phyloP scores from a whole-genome alignment of 2,888 invertebrate genomes.

The Meghimatium bilineatum region DNA sequence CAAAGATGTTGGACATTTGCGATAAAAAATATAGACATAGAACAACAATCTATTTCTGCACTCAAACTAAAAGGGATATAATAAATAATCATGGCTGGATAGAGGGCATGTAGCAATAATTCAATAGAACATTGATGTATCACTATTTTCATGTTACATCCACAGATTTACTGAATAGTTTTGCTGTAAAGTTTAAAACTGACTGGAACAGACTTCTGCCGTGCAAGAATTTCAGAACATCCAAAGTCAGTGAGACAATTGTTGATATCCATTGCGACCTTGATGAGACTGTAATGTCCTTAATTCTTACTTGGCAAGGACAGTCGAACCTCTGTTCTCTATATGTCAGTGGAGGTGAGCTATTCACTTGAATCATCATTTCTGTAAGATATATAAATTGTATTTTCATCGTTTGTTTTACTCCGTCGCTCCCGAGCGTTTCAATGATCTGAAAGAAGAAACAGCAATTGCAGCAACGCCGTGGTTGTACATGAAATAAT shows the following conservation, averaged over 20 bases:
- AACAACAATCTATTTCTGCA: too few species aligned
- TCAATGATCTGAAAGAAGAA: too few species aligned
- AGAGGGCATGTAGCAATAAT: too few species aligned
- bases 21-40: too few species aligned
- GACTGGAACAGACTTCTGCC: background rate
- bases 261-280: conserved; percentile 3
- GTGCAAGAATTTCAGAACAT: background rate
- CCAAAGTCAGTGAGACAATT: background rate
- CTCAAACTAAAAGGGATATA: too few species aligned
- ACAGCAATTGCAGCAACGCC: too few species aligned
- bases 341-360: conserved; percentile 25
- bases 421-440: too few species aligned
- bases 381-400: background rate
- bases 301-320: conserved; percentile 1
- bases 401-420: too few species aligned
- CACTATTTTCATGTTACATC: background rate
- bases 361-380: background rate
- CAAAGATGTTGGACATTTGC: too few species aligned
- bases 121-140: too few species aligned
- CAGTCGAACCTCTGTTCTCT: background rate
- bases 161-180: background rate
- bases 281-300: background rate
- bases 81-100: too few species aligned
- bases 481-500: too few species aligned
- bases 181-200: background rate